Evolutionary conservation across 1,140 invertebrate species (phyloP), one percentile per base, ranked within the genome.

Genomic region (Rhagoletis zephyria): DNA sequence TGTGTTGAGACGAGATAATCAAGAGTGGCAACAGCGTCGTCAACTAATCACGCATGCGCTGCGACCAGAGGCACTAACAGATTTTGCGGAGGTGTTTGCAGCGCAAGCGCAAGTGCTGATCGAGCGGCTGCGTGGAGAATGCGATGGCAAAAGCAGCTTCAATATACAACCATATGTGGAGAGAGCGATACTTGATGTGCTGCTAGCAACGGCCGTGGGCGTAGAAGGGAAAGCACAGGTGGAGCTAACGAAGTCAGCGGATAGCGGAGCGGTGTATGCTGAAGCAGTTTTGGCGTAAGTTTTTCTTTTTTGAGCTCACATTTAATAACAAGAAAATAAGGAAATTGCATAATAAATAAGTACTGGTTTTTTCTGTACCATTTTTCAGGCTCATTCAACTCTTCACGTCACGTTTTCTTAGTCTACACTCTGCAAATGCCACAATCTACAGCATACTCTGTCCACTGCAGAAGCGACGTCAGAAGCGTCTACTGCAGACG

Each of bases 51-150:
- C 77, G 3, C 96, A 96, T 45, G 95, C 96, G 0, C 97, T 98
- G 91, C 97, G 98, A 91, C 97, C 97, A 91, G 95, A 95, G 87
- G 97, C 97, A 4, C 95, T 97, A 88, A 95, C 96, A 89, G 97
- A 97, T 90, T 59, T 81, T 30, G 87, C 96, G 2, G 93, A 94
- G 10, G 93, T 96, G 3, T 96, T 97, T 91, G 95, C 95, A 88
- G 94, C 95, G 87, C 95, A 97, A 89, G 93, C 94, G 45, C 89
- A 93, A 4, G 93, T 94, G 16, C 91, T 97, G 85, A 91, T 95
- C 0, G 89, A 94, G 0, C 14, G 42, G 16, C 42, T 89, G 10
- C 30, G 85, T 42, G 16, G 6, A 16, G 61, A 67, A 67, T 48
- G 85, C n/a, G 60, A 85, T 45, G 85, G 60, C 4, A 85, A 85